phyloP scores from a whole-genome alignment of 2,797 vertebrate species.

The Etheostoma perlongum region DNA sequence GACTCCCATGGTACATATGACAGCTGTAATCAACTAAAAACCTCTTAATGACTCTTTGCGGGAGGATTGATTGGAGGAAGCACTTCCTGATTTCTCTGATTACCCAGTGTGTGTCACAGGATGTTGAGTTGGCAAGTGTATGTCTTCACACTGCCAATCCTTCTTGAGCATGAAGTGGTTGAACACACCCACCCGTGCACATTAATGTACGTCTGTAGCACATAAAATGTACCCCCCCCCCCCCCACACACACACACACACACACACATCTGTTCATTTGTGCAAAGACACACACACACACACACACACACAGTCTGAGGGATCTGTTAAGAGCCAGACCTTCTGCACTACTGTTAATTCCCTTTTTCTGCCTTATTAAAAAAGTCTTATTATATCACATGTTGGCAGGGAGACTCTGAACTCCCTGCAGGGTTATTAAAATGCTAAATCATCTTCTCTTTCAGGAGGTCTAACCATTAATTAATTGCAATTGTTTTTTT shows the following conservation, averaged over 20 bases:
- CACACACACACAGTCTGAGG: conserved; percentile 18
- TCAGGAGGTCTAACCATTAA: conserved; percentile 16
- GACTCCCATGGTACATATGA: conserved; percentile 30
- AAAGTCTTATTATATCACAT: conserved; percentile 48
- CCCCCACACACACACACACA: conserved; percentile 3
- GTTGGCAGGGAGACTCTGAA: conserved; percentile 24
- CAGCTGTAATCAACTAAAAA: conserved; percentile 57
- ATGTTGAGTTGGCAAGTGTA: conserved; percentile 28
- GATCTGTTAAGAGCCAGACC: conserved; percentile 36
- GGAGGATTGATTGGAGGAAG: conserved; percentile 55
- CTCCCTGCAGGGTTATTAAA: conserved; percentile 16
- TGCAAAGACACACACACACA: neutral
- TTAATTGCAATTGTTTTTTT: neutral
- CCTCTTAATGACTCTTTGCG: conserved; percentile 35
- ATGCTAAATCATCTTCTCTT: conserved; percentile 26
- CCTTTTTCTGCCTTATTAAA: conserved; percentile 44
- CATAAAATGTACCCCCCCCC: neutral
- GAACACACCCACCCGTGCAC: conserved; percentile 1
- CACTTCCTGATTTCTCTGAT: conserved; percentile 58
- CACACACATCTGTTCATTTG: no score
- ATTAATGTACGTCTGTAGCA: neutral
- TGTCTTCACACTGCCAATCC: conserved; percentile 25
- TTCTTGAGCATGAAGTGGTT: neutral
- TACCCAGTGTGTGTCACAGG: conserved; percentile 20
- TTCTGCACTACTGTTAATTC: conserved; percentile 54